A percentile compares a stretch with the other conserved stretches of the same genome.
These are phyloP conservation scores for Vulpes ferrilata DNA, from an alignment of 2,113 vertebrate species.

Conservation along the genomic window DNA sequence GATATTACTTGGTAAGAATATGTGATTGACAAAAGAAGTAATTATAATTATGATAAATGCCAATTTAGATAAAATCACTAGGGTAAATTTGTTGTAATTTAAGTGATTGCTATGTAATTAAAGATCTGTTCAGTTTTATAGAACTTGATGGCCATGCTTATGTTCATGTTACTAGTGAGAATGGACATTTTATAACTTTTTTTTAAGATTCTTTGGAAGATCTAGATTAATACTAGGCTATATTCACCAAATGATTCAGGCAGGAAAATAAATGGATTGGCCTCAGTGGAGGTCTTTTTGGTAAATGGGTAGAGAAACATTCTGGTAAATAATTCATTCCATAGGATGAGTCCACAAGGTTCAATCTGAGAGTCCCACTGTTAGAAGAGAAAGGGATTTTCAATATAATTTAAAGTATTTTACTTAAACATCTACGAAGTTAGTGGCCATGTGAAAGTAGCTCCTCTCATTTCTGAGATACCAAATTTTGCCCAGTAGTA, in stretches of 20 bases:
- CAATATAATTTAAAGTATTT: neutral
- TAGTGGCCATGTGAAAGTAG: neutral
- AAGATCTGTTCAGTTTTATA: neutral
- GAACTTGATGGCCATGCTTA: neutral
- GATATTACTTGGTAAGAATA: neutral
- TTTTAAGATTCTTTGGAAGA: neutral
- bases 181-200: neutral
- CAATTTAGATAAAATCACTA: neutral
- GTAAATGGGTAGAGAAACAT: neutral
- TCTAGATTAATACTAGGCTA: neutral
- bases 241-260: neutral
- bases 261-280: neutral
- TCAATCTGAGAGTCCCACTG: neutral
- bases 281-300: neutral
- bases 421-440: neutral
- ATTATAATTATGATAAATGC: neutral
- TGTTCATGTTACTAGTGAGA: neutral
- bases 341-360: neutral
- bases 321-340: neutral
- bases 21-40: neutral
- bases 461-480: neutral
- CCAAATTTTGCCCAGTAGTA: neutral
- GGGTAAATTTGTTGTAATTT: neutral
- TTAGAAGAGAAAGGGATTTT: neutral
- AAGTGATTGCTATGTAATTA: neutral